Evolutionary conservation across 2,888 invertebrate species (phyloP).

Genomic region (Entomobrya proxima): DNA sequence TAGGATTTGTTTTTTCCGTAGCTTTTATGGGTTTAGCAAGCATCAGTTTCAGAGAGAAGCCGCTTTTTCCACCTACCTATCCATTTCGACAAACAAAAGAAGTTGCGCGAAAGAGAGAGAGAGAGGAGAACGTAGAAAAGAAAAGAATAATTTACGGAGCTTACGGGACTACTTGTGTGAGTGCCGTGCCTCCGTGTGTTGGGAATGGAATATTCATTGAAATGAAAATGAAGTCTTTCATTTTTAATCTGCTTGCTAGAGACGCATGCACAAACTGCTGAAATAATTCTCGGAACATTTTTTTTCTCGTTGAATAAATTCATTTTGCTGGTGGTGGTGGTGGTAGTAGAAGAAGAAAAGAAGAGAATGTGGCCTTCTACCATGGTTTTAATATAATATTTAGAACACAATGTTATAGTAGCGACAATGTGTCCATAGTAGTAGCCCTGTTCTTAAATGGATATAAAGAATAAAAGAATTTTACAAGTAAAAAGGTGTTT

Average conservation of each 20-base stretch:
- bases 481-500: no score
- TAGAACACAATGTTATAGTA: no score
- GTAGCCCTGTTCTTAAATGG: no score
- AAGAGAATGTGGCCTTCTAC: no score
- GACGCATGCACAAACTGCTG: background rate
- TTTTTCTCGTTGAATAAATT: background rate
- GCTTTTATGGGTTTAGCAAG: background rate
- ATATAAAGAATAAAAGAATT: no score
- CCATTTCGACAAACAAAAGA: slow-evolving; percentile 20
- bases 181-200: background rate
- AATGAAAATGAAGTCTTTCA: slow-evolving; percentile 27
- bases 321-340: background rate
- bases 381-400: no score
- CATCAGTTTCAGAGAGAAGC: background rate
- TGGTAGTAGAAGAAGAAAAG: background rate
- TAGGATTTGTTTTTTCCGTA: background rate
- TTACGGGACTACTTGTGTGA: background rate
- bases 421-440: no score
- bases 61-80: no score
- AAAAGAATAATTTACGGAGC: slow-evolving; percentile 20
- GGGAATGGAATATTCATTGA: slow-evolving; percentile 12
- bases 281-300: slow-evolving; percentile 16
- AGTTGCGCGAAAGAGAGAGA: no score
- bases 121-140: no score
- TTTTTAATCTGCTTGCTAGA: background rate